Evolutionary conservation across 2,113 vertebrate species (phyloP).

Genomic region (Chroicocephalus ridibundus): DNA sequence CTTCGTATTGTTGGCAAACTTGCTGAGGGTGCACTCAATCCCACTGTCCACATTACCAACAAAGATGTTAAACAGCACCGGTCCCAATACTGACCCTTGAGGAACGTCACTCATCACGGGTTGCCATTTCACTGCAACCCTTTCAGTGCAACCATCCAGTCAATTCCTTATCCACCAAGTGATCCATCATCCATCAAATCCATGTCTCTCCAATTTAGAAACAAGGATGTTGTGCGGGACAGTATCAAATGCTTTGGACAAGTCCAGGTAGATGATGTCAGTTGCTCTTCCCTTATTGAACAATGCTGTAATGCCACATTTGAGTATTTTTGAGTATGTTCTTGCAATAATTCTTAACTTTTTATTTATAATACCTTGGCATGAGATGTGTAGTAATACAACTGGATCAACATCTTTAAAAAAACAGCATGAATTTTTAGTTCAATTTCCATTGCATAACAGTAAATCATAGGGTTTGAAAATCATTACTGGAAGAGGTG

Average conservation of each 20-base stretch:
- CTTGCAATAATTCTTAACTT: neutral
- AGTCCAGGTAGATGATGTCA: neutral
- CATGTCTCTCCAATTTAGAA: neutral
- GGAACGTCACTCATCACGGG: neutral
- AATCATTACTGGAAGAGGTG: neutral
- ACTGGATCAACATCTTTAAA: neutral
- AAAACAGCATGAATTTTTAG: neutral
- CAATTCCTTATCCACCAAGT: neutral
- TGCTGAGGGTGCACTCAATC: too few species aligned
- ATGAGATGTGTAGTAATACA: neutral
- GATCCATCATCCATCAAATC: neutral
- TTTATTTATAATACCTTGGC: neutral
- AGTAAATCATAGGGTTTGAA: neutral
- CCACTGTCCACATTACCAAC: too few species aligned
- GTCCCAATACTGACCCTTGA: too few species aligned
- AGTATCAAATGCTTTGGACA: neutral
- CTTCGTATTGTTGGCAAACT: too few species aligned
- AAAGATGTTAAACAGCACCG: too few species aligned
- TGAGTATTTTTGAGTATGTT: neutral
- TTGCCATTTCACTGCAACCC: neutral
- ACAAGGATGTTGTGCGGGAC: neutral
- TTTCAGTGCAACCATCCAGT: neutral
- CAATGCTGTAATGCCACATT: neutral
- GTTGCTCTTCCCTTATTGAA: neutral
- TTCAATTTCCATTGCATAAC: neutral